Base-by-base conservation (phyloP, 2,888 invertebrate species). In the Microplitis manilae region DNA sequence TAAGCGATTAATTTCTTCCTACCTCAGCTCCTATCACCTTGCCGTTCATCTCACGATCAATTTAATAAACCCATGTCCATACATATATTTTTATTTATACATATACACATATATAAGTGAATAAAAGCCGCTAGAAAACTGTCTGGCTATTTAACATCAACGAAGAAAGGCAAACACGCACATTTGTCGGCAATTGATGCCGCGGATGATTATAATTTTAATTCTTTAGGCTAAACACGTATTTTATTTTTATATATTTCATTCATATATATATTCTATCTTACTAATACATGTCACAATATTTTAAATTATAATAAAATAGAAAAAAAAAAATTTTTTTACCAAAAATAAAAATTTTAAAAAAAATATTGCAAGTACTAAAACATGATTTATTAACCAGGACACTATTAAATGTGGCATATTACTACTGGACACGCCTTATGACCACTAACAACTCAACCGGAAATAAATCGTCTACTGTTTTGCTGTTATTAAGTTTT, bases 391-490 rank as follows among this genome's bases (percentile, higher is more conserved):
- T 73, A 73, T 73, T 65, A 39, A 60, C 20, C 40, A 69, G 73
- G 77, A 61, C 64, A 30, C 68, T 38, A 41, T 68, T 50, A 68
- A 39, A 74, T 30, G 50, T 59, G 69, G 40, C 20, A 9, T 59
- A 72, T n/a, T 68, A 67, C 74, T 68, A 75, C 81, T 79, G 79
- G 82, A 85, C 81, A 85, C 81, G 81, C 79, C 80, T 81, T 79
- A 81, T 73, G 80, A 74, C 8, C 50, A 83, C 81, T 79, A 83
- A 82, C 83, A 82, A 82, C 84, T 59, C 80, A 81, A 83, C 84
- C 84, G 84, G 83, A 85, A 84, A 85, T 84, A 83, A 84, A 85
- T 81, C 73, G 82, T 81, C 82, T 80, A 30, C 30, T 30, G 30
- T 30, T 30, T 30, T 30, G 30, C 30, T 30, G 30, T 30, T 79